Base-by-base conservation (phyloP, 2,888 invertebrate genomes). In the Odontocerum albicorne region DNA sequence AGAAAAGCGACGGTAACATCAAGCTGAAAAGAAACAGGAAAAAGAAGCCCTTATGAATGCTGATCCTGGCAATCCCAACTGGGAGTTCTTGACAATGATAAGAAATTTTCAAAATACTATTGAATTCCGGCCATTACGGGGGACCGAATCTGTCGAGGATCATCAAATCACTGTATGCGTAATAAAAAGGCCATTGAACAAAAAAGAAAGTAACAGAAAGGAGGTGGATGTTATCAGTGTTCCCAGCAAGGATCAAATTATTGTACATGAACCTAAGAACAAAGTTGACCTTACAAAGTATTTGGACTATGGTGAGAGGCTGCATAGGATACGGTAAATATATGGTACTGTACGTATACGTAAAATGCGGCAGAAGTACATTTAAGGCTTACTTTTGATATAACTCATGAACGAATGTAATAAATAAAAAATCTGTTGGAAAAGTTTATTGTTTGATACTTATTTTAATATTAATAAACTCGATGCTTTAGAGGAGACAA, bases 161-260 rank as follows among this genome's bases (percentile, higher is more conserved):
- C 96, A 97, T 72, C 92, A 96, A 75, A 99, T 99, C 65, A 95
- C 95, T 16, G 99, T 99, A 4, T 99, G 98, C 75, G 96, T 99
- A 1, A 78, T 99, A 58, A 99, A 98, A 73, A 82, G 99, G 65
- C 99, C 99, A 46, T 77, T 98, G 57, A 98, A 96, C 69, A 95
- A 93, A 68, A 96, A 94, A 78, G 97, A 97, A 75, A 57, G 82
- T 1, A 70, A 71, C 39, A 86, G 89, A 62, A 95, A 93, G 68
- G 97, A 97, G 80, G 90, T 96, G 60, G 97, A 97, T 74, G 98
- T 99, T 43, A 90, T 98, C 67, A 96, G 96, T 60, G 92, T 99
- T 67, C 96, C 98, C 42, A 92, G 90, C 65, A 95, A 94, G 74
- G 95, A 95, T 73, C 89, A 91, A 69, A 84, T 93, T 70, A 88